phyloP scores from a whole-genome alignment of 2,113 vertebrate species.

The Lepus europaeus region DNA sequence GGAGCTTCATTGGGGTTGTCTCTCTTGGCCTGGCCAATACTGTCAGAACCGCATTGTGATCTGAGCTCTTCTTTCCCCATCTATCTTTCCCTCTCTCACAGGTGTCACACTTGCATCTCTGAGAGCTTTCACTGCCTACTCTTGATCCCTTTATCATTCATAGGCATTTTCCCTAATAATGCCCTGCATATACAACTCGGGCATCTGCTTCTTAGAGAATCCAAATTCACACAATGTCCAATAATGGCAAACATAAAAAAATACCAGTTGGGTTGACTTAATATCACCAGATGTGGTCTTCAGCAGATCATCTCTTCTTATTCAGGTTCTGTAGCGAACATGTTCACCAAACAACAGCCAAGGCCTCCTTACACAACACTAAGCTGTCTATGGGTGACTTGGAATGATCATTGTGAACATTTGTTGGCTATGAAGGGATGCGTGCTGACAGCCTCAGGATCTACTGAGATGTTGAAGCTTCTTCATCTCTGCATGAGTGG shows the following conservation, averaged over 20 bases:
- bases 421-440: background rate
- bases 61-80: background rate
- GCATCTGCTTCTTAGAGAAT: background rate
- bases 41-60: background rate
- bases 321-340: background rate
- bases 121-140: background rate
- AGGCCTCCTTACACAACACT: background rate
- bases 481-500: background rate
- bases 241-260: background rate
- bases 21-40: background rate
- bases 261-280: background rate
- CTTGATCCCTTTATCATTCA: background rate
- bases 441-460: background rate
- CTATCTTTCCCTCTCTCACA: background rate
- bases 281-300: background rate
- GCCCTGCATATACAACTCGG: background rate
- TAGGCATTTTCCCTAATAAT: background rate
- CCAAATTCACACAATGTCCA: background rate
- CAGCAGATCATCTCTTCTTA: background rate
- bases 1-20: background rate
- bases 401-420: background rate
- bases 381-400: background rate
- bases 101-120: background rate
- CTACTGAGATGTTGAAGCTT: background rate
- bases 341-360: background rate